Base-by-base conservation (phyloP, 2,113 vertebrate genomes). In the Indicator indicator region DNA sequence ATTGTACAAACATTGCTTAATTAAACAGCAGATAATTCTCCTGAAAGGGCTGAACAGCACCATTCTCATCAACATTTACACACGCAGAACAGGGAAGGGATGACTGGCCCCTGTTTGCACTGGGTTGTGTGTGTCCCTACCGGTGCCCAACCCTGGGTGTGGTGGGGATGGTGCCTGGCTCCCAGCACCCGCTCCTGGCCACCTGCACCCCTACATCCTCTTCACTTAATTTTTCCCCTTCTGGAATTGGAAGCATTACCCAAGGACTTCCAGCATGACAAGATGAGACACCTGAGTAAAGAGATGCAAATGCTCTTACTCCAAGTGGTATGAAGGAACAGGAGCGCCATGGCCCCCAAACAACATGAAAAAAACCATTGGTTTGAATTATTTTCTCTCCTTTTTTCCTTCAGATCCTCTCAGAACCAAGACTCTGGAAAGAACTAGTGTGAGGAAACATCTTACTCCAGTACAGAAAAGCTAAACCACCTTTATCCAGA, bases 121-220 rank as follows among this genome's bases (percentile, higher is more conserved):
- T 0, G 2, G 8, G 26, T 19, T 50, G n/a, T 1, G 1, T 17
- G 42, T 30, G 30, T 17, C 23, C 5, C 3, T 52, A 16, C 0
- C 9, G 44, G 20, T 52, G 38, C 23, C 28, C 50, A 36, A 24
- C 30, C 14, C 19, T 1, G 4, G 67, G 24, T 19, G 12, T 30
- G 36, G n/a, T 24, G 62, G 28, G 32, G 16, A 26, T n/a, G n/a
- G 68, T 19, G 50, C 30, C 67, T 21, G 38, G 44, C 9, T 74
- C 50, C 48, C 71, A 78, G 24, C 62, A 69, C 40, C 44, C 44
- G 59, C 60, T 86, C 65, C 71, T 48, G 81, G 81, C n/a, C 1
- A 0, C 42, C 32, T 1, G 7, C 18, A 26, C 60, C 33, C 64
- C 65, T 58, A 68, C 30, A 68, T 2, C 12, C 23, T 30, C 28